These are phyloP conservation scores for Platanista minor DNA, from an alignment of 2,113 vertebrate genomes.

Conservation along the genomic window DNA sequence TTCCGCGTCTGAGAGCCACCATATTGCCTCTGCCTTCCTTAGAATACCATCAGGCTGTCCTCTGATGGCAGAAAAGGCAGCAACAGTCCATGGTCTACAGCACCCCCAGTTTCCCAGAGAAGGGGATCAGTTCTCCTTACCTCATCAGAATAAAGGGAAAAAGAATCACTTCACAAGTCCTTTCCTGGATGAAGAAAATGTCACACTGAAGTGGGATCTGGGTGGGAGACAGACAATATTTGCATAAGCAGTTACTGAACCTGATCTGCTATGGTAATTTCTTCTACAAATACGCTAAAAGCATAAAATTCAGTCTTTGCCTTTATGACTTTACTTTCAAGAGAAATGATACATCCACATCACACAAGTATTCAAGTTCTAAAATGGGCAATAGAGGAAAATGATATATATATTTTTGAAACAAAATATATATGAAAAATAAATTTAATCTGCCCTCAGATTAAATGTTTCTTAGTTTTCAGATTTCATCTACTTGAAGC, in stretches of 20 bases:
- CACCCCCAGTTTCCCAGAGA: not conserved
- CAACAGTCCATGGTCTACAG: accelerated
- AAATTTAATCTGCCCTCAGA: not conserved
- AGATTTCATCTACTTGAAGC: not conserved
- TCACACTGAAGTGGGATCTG: not conserved
- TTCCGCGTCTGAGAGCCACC: not conserved
- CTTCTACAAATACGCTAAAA: not conserved
- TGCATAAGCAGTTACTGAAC: not conserved
- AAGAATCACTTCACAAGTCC: not conserved
- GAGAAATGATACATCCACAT: not conserved
- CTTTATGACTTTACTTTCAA: not conserved
- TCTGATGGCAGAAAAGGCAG: not conserved
- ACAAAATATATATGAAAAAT: not conserved
- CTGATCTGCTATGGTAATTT: not conserved
- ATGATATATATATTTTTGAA: not conserved
- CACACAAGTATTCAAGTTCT: not conserved
- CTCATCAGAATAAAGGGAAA: not conserved
- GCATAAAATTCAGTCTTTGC: not conserved
- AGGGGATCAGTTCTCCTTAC: not conserved
- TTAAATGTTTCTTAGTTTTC: not conserved
- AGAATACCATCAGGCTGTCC: accelerated
- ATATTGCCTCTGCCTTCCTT: not conserved
- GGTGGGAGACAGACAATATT: not conserved
- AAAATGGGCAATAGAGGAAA: not conserved
- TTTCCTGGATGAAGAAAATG: not conserved